A percentile compares a stretch with the other conserved stretches of the same genome.
Evolutionary conservation across 2,888 invertebrate genomes (phyloP).

Genomic region (Catocala nupta): DNA sequence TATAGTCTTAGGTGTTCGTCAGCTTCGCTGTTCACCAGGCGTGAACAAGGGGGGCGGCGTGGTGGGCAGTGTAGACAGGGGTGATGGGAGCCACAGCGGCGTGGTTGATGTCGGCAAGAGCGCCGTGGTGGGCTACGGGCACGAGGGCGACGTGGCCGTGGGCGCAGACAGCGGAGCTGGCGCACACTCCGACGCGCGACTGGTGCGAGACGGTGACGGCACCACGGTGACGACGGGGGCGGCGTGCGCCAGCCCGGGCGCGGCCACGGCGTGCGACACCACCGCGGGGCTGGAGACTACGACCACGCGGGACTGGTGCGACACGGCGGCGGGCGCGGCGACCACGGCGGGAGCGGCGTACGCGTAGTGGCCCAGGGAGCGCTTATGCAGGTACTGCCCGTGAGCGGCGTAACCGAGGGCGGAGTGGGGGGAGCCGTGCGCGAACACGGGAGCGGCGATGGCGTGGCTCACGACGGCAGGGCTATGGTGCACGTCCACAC

Average conservation of each 20-base stretch:
- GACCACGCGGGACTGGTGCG: slow-evolving; percentile 73
- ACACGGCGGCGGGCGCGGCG: slow-evolving; percentile 55
- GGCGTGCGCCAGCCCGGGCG: slow-evolving; percentile 52
- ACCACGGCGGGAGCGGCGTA: slow-evolving; percentile 78
- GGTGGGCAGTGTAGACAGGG: no score
- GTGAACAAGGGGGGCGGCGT: no score
- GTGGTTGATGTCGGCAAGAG: no score
- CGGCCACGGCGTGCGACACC: slow-evolving; percentile 57
- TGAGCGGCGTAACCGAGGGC: slow-evolving; percentile 54
- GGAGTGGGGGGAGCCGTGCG: slow-evolving; percentile 52
- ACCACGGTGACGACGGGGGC: slow-evolving; percentile 41
- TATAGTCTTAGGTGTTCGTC: no score
- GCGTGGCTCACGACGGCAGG: slow-evolving; percentile 40
- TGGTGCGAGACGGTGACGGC: slow-evolving; percentile 76
- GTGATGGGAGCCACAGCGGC: no score
- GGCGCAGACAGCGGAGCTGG: slow-evolving; percentile 54
- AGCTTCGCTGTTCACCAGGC: no score
- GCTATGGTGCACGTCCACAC: slow-evolving; percentile 60
- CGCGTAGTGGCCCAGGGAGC: slow-evolving; percentile 65
- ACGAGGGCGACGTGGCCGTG: slow-evolving; percentile 14
- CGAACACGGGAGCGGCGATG: not conserved
- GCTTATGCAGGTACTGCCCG: slow-evolving; percentile 67
- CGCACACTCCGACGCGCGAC: slow-evolving; percentile 67
- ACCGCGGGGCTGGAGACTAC: slow-evolving; percentile 60
- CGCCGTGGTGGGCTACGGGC: no score